These are phyloP conservation scores for Menidia beryllina DNA, from an alignment of 2,113 vertebrate species.

Conservation along the genomic window DNA sequence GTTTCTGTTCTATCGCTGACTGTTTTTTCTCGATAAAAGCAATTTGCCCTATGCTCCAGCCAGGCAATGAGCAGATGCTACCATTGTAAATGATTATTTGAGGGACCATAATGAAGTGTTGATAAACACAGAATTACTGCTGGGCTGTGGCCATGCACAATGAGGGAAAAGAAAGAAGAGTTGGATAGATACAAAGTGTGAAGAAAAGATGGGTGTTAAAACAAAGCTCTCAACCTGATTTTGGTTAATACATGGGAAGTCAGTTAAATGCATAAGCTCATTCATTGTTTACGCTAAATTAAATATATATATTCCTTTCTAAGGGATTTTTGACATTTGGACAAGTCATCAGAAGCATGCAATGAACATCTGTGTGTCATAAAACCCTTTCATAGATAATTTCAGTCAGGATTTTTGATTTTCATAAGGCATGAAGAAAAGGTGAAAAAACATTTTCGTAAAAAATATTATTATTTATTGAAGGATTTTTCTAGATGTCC, in stretches of 20 bases:
- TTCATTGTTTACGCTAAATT: neutral
- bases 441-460: too few species aligned
- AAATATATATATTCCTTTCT: neutral
- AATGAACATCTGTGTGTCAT: too few species aligned
- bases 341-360: too few species aligned
- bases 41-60: constrained; percentile 86
- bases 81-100: constrained; percentile 87
- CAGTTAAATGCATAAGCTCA: neutral
- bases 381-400: too few species aligned
- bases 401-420: too few species aligned
- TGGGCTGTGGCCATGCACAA: constrained; percentile 72
- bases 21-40: constrained; percentile 83
- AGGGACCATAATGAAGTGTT: constrained; percentile 85
- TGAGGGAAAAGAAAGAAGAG: too few species aligned
- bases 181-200: neutral
- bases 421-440: too few species aligned
- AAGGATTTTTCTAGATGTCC: too few species aligned
- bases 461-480: too few species aligned
- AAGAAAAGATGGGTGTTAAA: constrained; percentile 4
- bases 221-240: neutral
- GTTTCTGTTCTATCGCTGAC: constrained; percentile 75
- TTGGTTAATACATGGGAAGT: neutral
- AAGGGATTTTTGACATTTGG: too few species aligned
- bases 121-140: constrained; percentile 87
- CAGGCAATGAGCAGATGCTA: constrained; percentile 86